A percentile compares a stretch with the other conserved stretches of the same genome.
phyloP scores from a whole-genome alignment of 2,888 invertebrate species.

The Serripes groenlandicus region DNA sequence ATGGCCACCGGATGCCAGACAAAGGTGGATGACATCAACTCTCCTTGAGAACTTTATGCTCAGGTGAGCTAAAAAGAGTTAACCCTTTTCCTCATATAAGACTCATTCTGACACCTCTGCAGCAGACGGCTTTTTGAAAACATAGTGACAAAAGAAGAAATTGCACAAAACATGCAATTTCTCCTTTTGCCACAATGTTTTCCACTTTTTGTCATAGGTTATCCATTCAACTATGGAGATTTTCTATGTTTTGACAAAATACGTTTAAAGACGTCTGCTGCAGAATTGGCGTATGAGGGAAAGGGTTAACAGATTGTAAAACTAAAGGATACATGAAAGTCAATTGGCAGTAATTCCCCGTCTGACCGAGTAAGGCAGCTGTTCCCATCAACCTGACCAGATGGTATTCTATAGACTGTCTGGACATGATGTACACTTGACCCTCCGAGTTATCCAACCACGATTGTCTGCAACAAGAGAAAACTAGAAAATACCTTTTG shows the following conservation, averaged over 20 bases:
- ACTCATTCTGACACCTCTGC: no score
- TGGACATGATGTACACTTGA: conserved; percentile 48
- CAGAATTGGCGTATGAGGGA: not conserved
- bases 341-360: conserved; percentile 43
- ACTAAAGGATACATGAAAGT: conserved; percentile 73
- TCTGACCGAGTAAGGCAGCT: conserved; percentile 60
- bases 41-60: no score
- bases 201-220: not conserved
- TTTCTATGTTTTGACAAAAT: no score
- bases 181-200: not conserved
- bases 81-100: no score
- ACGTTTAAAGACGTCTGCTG: no score
- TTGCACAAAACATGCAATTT: not conserved
- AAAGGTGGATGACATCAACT: no score
- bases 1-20: no score
- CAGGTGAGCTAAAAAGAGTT: no score
- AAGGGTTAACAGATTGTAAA: not conserved
- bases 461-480: conserved; percentile 12
- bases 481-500: no score
- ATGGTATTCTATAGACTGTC: conserved; percentile 64
- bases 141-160: not conserved
- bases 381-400: conserved; percentile 59
- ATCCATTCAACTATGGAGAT: no score
- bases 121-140: no score
- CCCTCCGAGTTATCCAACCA: conserved; percentile 21